Evolutionary conservation across 2,888 invertebrate species (phyloP), one percentile per base, ranked within the genome.

Genomic region (Acrocyrtus sp.): DNA sequence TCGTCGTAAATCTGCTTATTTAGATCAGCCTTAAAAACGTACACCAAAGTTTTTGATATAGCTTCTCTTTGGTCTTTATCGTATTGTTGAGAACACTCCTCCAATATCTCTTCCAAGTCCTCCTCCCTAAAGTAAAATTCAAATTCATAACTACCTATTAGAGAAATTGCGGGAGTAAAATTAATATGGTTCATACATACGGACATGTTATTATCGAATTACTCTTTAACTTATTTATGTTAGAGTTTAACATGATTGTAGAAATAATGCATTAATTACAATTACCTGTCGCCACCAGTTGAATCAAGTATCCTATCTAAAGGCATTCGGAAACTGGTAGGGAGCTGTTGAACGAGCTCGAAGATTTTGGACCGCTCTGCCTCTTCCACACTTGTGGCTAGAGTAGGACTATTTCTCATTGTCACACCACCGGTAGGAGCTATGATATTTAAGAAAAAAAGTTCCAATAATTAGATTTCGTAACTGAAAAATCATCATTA

Each of bases 311-410:
- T 63, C 21, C 68, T 56, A 45, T 80, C 80, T 17, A 81, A 57
- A 19, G 78, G 75, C 68, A 81, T 74, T 24, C 81, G 61, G 17
- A 79, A 51, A 54, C 51, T 76, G 3, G 79, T 74, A 15, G 76
- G 73, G 17, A 81, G 74, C 5, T 67, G 56, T 47, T 76, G 79
- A 10, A 78, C 76, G 21, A 77, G 66, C 60, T 80, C 79, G 50
- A 79, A 77, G 15, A 80, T 78, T 62, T 76, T 77, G 8, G 76
- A 75, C 22, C 76, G 62, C 29, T 79, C 79, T 1, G 77, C 76
- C 24, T 81, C 81, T 61, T 77, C 78, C 0, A 73, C 76, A 60
- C 75, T 78, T 1, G 74, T 69, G 1, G 45, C 70, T 24, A 75
- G 45, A 4, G 78, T 80, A n/a, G 80, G 80, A 72, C 78, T 78